Conservation (phyloP, 2,113 vertebrate genomes). For the Eptesicus fuscus region DNA sequence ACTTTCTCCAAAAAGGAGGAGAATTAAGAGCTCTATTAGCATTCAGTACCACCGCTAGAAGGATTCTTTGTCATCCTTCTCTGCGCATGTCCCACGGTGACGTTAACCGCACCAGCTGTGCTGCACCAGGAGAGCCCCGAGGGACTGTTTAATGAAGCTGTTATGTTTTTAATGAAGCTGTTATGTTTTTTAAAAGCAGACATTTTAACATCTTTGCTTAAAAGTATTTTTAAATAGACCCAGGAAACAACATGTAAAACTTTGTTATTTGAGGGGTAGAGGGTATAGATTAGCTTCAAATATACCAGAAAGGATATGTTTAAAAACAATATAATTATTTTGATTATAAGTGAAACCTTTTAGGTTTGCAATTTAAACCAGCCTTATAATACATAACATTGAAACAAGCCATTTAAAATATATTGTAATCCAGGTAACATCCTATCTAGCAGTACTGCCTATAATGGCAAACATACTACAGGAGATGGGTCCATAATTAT, state of each 20-base stretch:
- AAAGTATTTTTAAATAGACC: background rate
- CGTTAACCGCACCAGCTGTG: background rate
- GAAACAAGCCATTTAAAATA: background rate
- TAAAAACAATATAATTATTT: background rate
- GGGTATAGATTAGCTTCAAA: background rate
- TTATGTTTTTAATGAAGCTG: background rate
- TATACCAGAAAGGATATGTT: background rate
- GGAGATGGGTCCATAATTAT: background rate
- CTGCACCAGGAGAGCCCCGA: background rate
- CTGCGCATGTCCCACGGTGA: background rate
- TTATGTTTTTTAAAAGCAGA: background rate
- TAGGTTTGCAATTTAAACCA: background rate
- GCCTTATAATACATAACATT: background rate
- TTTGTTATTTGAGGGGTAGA: background rate
- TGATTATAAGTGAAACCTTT: background rate
- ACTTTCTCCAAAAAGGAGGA: background rate
- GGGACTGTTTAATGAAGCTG: background rate
- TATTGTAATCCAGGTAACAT: background rate
- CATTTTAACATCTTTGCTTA: background rate
- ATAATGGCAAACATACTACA: background rate
- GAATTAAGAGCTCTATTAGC: background rate
- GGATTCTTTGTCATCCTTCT: background rate
- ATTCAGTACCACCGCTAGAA: too few relatives aligned
- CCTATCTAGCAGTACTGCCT: background rate
- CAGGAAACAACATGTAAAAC: background rate